These are phyloP conservation scores for Ormyrus thymus DNA, from an alignment of 2,888 invertebrate genomes.

Conservation along the genomic window DNA sequence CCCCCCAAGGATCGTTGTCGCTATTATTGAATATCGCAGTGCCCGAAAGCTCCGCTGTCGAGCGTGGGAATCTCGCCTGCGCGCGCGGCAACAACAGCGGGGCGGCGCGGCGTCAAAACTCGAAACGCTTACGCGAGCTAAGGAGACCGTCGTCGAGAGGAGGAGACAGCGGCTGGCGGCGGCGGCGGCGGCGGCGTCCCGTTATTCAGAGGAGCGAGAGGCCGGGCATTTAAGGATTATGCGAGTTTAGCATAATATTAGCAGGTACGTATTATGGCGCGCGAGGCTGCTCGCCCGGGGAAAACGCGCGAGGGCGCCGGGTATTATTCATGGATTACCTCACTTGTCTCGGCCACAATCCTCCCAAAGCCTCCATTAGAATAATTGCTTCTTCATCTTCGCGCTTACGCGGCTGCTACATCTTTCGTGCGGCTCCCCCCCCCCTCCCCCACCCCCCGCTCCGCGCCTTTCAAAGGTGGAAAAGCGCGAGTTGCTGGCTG, in stretches of 20 bases:
- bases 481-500: not conserved
- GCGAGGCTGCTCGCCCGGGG: no score
- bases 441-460: conserved; percentile 1
- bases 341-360: conserved; percentile 73
- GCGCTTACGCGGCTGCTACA: conserved; percentile 66
- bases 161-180: not conserved
- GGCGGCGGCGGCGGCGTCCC: not conserved
- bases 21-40: conserved; percentile 25
- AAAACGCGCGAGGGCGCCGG: conserved; percentile 33
- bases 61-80: not conserved
- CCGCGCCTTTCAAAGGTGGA: not conserved
- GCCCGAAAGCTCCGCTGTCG: not conserved
- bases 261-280: conserved; percentile 57
- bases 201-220: conserved; percentile 49
- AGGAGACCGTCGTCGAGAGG: not conserved
- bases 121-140: conserved; percentile 34
- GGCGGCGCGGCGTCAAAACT: conserved; percentile 1
- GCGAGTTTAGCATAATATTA: conserved; percentile 72
- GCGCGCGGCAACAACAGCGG: not conserved
- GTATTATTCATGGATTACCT: conserved; percentile 74
- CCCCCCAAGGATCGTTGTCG: no score
- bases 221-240: conserved; percentile 70
- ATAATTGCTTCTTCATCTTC: conserved; percentile 75
- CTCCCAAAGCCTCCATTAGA: conserved; percentile 73
- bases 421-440: conserved; percentile 46